A percentile compares a stretch with the other conserved stretches of the same genome.
phyloP scores from a whole-genome alignment of 2,797 vertebrate genomes.

The Tapera naevia region DNA sequence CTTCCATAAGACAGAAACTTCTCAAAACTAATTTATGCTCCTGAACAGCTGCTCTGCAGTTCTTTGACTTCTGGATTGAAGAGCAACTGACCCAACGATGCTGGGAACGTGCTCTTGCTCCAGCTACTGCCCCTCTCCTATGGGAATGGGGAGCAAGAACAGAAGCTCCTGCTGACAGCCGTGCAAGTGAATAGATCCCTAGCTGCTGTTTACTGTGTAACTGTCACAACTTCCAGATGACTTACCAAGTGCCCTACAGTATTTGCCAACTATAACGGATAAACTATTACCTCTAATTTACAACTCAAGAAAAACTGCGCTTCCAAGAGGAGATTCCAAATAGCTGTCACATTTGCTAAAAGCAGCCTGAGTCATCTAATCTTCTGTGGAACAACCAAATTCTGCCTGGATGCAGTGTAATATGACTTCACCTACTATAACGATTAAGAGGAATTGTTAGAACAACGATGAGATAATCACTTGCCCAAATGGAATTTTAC shows the following conservation, averaged over 20 bases:
- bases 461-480: neutral
- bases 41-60: neutral
- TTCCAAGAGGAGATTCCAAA: neutral
- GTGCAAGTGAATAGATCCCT: accelerated
- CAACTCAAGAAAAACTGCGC: neutral
- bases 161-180: accelerated
- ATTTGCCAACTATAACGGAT: accelerated
- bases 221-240: neutral
- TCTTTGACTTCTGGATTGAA: neutral
- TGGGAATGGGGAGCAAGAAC: accelerated
- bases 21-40: neutral
- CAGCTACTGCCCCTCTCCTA: neutral
- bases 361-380: neutral
- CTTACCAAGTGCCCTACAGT: neutral
- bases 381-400: neutral
- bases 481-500: neutral
- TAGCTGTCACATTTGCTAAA: neutral
- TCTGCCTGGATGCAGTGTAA: neutral
- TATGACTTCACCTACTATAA: accelerated
- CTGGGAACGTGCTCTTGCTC: accelerated
- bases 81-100: neutral
- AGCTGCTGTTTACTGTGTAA: neutral
- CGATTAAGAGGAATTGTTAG: neutral
- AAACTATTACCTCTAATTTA: neutral
- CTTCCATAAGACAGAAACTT: neutral